Evolutionary conservation across 2,797 vertebrate species (phyloP), one percentile per base, ranked within the genome.

Genomic region (Halcyon chelicuti): DNA sequence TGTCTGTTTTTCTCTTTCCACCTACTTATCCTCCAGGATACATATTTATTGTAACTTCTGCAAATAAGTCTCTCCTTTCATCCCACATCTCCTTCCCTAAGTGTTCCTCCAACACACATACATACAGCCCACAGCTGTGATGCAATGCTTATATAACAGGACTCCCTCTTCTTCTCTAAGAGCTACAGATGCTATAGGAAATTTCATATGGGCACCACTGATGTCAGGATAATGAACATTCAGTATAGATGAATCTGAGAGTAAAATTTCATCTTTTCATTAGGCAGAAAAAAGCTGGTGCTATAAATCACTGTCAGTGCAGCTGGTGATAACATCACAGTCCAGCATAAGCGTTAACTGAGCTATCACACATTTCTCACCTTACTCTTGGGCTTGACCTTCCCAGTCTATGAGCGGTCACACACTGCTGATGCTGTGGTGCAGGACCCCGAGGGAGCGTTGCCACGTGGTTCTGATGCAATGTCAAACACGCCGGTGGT

Each of bases 261-360:
- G 54, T 37, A 74, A 86, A 87, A 81, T 79, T 60, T 29, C 62
- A 28, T 84, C 60, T 84, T 80, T 78, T 84, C 66, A 46, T 57
- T 20, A 86, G 70, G 52, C 49, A 91, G 70, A 46, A 82, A 73
- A 86, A 49, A 14, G 63, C 39, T 35, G 31, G 47, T 60, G 70
- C 63, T 57, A 52, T 72, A 75, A 93, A 85, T 90, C 67, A 73
- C 55, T 42, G 51, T 39, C 49, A 19, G 15, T 0, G 23, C 8
- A 10, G 15, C 4, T 0, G 0, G 57, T 0, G 9, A 51, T 25
- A 72, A 39, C 13, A 2, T 9, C 25, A 37, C 54, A 8, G 8
- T 37, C 49, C 72, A 33, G n/a, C 14, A 0, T 7, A 71, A 72
- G 29, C 2, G 22, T 35, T 28, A 63, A 44, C 54, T 31, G 70